Conservation (phyloP, 2,888 invertebrate species). For the Aspidiotus rigidus region DNA sequence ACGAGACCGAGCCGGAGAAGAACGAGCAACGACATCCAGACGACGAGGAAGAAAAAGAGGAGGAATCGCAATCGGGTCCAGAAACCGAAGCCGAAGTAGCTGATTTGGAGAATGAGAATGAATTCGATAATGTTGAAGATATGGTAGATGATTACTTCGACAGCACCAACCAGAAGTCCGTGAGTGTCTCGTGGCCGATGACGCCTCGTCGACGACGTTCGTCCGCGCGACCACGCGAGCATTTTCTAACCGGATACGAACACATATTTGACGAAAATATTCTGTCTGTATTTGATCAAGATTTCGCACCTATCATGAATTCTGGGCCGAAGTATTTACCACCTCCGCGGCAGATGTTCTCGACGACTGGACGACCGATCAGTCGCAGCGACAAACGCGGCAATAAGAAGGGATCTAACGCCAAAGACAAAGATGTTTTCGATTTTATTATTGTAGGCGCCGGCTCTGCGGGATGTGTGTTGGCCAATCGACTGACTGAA, state of each 20-base stretch:
- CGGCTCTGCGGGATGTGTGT: slow-evolving; percentile 47
- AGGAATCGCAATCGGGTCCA: slow-evolving; percentile 6
- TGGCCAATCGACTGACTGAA: slow-evolving; percentile 46
- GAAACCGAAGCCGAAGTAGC: slow-evolving; percentile 27
- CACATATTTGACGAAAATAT: slow-evolving; percentile 34
- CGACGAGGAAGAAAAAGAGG: slow-evolving; percentile 30
- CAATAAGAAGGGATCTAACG: not conserved
- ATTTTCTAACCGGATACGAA: slow-evolving; percentile 34
- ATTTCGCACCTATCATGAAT: not conserved
- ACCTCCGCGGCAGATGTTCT: not conserved
- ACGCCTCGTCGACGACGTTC: slow-evolving; percentile 10
- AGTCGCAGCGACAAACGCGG: slow-evolving; percentile 5
- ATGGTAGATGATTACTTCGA: slow-evolving; percentile 33
- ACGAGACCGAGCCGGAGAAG: slow-evolving; percentile 1
- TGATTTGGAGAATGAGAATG: slow-evolving; percentile 24
- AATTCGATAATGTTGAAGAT: slow-evolving; percentile 31
- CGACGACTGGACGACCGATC: not conserved
- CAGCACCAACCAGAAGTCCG: slow-evolving; percentile 13
- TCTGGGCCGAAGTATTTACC: not conserved
- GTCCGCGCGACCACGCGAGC: slow-evolving; percentile 2
- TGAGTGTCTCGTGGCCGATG: slow-evolving; percentile 4
- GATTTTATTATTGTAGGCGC: slow-evolving; percentile 48
- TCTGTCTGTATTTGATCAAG: slow-evolving; percentile 33
- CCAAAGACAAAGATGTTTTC: slow-evolving; percentile 37
- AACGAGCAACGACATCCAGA: slow-evolving; percentile 10